A percentile compares a stretch with the other conserved stretches of the same genome.
phyloP scores from a whole-genome alignment of 2,113 vertebrate genomes.

The Salvelinus sp. region DNA sequence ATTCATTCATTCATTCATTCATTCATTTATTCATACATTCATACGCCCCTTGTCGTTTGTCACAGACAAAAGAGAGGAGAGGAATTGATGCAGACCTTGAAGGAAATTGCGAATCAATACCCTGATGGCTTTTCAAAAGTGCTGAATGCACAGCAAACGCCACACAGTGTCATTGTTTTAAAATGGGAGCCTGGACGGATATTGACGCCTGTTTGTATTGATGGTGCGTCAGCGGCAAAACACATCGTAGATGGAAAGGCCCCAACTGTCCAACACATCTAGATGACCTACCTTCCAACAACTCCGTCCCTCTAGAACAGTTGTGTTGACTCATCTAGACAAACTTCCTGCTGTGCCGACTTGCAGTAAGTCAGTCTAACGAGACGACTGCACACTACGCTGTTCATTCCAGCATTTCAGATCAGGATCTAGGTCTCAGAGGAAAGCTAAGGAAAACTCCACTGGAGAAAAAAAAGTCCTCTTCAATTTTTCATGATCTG shows the following conservation, averaged over 20 bases:
- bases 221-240: slow-evolving; percentile 50
- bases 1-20: neutral
- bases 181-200: slow-evolving; percentile 54
- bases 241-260: slow-evolving; percentile 39
- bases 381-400: slow-evolving; percentile 11
- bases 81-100: slow-evolving; percentile 54
- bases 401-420: slow-evolving; percentile 7
- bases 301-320: slow-evolving; percentile 6
- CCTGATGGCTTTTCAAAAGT: slow-evolving; percentile 61
- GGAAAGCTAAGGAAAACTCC: slow-evolving; percentile 2
- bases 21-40: neutral
- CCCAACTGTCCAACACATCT: slow-evolving; percentile 23
- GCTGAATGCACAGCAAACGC: slow-evolving; percentile 62
- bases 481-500: slow-evolving; percentile 35
- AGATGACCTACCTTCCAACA: slow-evolving; percentile 15
- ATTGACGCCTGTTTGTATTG: slow-evolving; percentile 60
- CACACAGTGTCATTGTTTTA: slow-evolving; percentile 37
- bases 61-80: slow-evolving; percentile 41
- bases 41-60: slow-evolving; percentile 25
- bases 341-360: slow-evolving; percentile 36
- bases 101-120: slow-evolving; percentile 62
- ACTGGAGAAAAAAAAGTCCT: neutral
- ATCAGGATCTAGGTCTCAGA: slow-evolving; percentile 16
- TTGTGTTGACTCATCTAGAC: slow-evolving; percentile 35
- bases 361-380: slow-evolving; percentile 28